A percentile compares a stretch with the other conserved stretches of the same genome.
These are phyloP conservation scores for Loxodonta africana DNA, from an alignment of 2,113 vertebrate genomes.

Conservation along the genomic window DNA sequence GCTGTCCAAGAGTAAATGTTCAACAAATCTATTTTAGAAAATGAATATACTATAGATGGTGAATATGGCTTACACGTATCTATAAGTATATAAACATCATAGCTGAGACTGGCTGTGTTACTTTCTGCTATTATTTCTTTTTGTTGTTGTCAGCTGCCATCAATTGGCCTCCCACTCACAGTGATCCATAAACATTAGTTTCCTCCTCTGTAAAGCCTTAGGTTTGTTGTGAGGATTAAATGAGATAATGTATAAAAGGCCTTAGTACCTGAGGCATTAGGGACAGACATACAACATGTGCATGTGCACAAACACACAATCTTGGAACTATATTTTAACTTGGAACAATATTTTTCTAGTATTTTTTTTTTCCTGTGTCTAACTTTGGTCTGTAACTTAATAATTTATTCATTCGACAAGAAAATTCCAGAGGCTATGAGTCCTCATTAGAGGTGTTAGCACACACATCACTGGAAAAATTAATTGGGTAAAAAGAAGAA, in stretches of 20 bases:
- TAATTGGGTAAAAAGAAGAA: background rate
- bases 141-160: background rate
- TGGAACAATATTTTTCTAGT: background rate
- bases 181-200: background rate
- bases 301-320: background rate
- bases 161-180: too few species aligned
- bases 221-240: background rate
- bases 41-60: background rate
- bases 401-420: constrained; percentile 25
- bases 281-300: background rate
- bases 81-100: background rate
- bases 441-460: background rate
- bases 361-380: background rate
- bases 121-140: background rate
- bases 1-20: background rate
- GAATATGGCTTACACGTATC: background rate
- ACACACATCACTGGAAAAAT: background rate
- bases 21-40: background rate
- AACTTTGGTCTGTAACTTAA: background rate
- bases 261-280: background rate
- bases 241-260: background rate
- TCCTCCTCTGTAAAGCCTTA: background rate
- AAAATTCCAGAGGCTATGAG: background rate
- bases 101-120: background rate
- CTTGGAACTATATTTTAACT: background rate